Evolutionary conservation across 2,797 vertebrate genomes (phyloP).

Genomic region (Ptychadena robeensis): DNA sequence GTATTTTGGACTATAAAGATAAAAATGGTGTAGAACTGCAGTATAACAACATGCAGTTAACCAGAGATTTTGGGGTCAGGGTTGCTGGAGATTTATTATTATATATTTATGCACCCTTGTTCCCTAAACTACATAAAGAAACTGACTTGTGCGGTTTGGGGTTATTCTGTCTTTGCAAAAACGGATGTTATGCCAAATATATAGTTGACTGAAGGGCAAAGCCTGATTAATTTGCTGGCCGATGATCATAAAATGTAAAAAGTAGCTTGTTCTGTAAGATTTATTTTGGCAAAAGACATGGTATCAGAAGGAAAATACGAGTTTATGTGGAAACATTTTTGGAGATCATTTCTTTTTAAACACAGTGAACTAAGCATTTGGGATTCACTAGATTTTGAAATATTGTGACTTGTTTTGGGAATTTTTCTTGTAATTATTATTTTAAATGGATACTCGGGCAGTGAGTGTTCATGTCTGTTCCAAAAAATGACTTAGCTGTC

Average conservation of each 20-base stretch:
- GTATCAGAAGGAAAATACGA: conserved; percentile 32
- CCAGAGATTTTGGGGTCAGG: neutral
- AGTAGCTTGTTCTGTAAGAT: conserved; percentile 54
- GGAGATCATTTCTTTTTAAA: conserved; percentile 5
- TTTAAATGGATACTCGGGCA: conserved; percentile 21
- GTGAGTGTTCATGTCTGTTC: neutral
- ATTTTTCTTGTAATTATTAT: conserved; percentile 38
- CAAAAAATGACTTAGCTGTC: conserved; percentile 38
- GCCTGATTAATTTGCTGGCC: conserved; percentile 50
- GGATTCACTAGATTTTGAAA: conserved; percentile 33
- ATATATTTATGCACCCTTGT: too few species aligned
- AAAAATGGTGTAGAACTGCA: too few species aligned
- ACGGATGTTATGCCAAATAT: conserved; percentile 46
- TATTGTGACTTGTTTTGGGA: conserved; percentile 22
- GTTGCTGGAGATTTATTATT: neutral
- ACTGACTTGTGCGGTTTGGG: conserved; percentile 5
- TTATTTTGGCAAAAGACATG: conserved; percentile 49
- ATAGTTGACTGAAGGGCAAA: conserved; percentile 45
- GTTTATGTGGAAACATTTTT: conserved; percentile 54
- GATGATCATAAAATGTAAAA: conserved; percentile 43
- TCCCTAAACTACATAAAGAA: conserved; percentile 11
- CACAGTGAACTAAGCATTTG: conserved; percentile 30
- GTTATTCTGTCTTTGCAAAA: conserved; percentile 29
- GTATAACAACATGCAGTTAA: too few species aligned
- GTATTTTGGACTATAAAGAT: too few species aligned